Evolutionary conservation across 1,140 invertebrate genomes (phyloP), one percentile per base, ranked within the genome.

Genomic region (Chrysoperla carnea): DNA sequence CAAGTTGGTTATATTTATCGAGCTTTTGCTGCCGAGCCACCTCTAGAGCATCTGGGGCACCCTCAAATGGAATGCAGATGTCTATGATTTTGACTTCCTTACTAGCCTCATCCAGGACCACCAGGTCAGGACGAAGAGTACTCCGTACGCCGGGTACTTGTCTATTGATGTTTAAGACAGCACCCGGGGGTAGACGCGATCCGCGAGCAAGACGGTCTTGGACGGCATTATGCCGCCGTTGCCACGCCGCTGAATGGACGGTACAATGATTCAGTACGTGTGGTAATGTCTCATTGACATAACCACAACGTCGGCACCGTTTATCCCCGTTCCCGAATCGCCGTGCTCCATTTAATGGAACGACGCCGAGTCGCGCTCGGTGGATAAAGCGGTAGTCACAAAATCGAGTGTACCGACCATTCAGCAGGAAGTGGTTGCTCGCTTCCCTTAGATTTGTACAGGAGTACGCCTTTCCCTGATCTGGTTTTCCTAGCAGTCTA

Each of bases 61-160:
- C 63, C 33, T 66, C 59, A 15, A 62, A 64, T 0, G 56, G 50
- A 17, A 63, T 51, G 13, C 56, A 44, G 3, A 66, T 55, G 40
- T 64, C 58, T 35, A 60, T 46, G 11, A 57, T 50, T 27, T 40
- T 6, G 12, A 52, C 41, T 0, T 29, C 45, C 6, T 47, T 49
- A 7, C 29, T 8, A 8, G 11, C 33, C 15, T 54, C 53, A 41
- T 58, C 42, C 12, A 39, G 44, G 7, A 60, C 39, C 8, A 61
- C 50, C 2, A 59, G 46, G 47, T 61, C 59, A 6, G 56, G 56
- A n/a, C 49, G 41, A 8, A 55, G 42, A 46, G 31, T 11, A 48
- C 50, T 6, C 27, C 28, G 6, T 29, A 8, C 15, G 2, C 8
- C 11, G n/a, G 27, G 15, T 12, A 51, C 47, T 0, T 0, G 37